phyloP scores from a whole-genome alignment of 92 coral and sea anemone genomes.

The Umimayanthus chanpuru region DNA sequence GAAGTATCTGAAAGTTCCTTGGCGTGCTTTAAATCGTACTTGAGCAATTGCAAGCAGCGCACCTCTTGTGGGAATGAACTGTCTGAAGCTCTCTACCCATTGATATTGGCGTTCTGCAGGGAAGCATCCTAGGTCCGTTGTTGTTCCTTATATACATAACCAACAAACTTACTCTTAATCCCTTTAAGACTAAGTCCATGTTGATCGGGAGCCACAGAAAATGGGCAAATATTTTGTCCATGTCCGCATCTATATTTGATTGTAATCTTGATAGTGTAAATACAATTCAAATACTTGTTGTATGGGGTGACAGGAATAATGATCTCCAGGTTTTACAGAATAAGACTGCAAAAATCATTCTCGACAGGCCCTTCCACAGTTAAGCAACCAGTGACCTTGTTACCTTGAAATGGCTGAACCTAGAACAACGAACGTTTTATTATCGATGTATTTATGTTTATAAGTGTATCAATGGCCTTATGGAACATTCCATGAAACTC shows the following conservation, averaged over 20 bases:
- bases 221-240: background rate
- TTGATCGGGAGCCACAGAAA: background rate
- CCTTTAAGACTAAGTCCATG: constrained; percentile 5
- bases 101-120: constrained; percentile 50
- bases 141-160: constrained; percentile 46
- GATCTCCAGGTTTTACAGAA: too few species aligned
- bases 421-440: too few species aligned
- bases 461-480: too few species aligned
- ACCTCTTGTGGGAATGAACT: constrained; percentile 58
- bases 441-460: too few species aligned
- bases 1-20: constrained; percentile 27
- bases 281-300: background rate
- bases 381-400: too few species aligned
- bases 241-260: background rate
- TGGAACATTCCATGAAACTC: too few species aligned
- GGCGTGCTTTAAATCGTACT: constrained; percentile 39
- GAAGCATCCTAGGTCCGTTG: constrained; percentile 63
- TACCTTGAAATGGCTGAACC: too few species aligned
- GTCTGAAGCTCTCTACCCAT: constrained; percentile 50
- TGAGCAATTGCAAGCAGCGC: constrained; percentile 41
- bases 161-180: constrained; percentile 39
- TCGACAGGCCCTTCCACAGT: too few species aligned
- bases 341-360: too few species aligned
- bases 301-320: too few species aligned
- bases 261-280: background rate